Percentiles rank a stretch among this genome's conserved stretches.
Evolutionary conservation across 2,888 invertebrate genomes (phyloP).

Genomic region (Platycheirus albimanus): DNA sequence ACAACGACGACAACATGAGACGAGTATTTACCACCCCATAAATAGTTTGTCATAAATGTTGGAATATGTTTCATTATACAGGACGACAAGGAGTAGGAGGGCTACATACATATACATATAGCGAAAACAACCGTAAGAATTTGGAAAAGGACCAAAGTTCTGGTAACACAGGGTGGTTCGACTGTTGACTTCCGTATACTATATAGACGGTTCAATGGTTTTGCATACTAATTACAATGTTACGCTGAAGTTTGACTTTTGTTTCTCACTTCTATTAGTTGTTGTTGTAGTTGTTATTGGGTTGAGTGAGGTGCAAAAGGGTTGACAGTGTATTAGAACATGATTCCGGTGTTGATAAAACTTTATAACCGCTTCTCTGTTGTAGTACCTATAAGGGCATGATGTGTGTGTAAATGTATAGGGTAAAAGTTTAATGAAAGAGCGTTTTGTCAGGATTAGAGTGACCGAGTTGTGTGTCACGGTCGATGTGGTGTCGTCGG

Average conservation of each 20-base stretch:
- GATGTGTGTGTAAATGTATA: conserved; percentile 11
- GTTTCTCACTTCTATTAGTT: conserved; percentile 14
- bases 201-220: conserved; percentile 58
- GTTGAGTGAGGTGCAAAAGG: not conserved
- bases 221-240: conserved; percentile 67
- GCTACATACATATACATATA: no score
- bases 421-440: conserved; percentile 26
- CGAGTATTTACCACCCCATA: conserved; percentile 53
- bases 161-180: conserved; percentile 9
- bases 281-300: conserved; percentile 7
- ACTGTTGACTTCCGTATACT: not conserved
- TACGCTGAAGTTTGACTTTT: conserved; percentile 61
- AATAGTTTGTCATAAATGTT: conserved; percentile 68
- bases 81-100: conserved; percentile 12
- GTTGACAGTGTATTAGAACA: not conserved
- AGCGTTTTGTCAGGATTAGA: conserved; percentile 5
- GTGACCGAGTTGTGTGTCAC: not conserved
- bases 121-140: conserved; percentile 1
- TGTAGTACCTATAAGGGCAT: no score
- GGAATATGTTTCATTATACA: conserved; percentile 63
- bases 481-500: no score
- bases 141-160: conserved; percentile 40
- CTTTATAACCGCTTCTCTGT: not conserved
- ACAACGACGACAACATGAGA: conserved; percentile 14
- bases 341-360: not conserved